phyloP scores from a whole-genome alignment of 2,888 invertebrate species.

The Drosophila paramelanica region DNA sequence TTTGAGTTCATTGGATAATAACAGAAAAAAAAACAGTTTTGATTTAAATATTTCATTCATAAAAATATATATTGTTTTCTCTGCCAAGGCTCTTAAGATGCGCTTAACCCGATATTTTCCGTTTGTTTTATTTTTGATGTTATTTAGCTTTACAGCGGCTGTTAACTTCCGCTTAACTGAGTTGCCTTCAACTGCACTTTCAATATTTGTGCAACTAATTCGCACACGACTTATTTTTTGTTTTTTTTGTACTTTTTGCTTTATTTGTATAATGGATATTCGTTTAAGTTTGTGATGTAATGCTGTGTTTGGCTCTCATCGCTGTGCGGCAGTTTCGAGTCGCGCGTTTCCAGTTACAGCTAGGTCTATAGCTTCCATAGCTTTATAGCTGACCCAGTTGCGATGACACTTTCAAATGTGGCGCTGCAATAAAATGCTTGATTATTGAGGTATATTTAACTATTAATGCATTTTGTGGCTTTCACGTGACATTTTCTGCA shows the following conservation, averaged over 20 bases:
- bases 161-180: slow-evolving; percentile 56
- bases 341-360: slow-evolving; percentile 24
- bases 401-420: slow-evolving; percentile 73
- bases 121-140: slow-evolving; percentile 4
- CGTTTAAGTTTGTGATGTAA: slow-evolving; percentile 65
- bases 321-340: not conserved
- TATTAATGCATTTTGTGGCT: slow-evolving; percentile 75
- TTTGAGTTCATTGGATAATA: not conserved
- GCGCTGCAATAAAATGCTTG: slow-evolving; percentile 65
- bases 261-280: slow-evolving; percentile 50
- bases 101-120: slow-evolving; percentile 6
- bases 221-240: slow-evolving; percentile 35
- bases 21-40: not conserved
- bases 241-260: slow-evolving; percentile 24
- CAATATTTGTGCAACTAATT: slow-evolving; percentile 76
- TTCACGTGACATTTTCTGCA: slow-evolving; percentile 70
- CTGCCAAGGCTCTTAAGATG: slow-evolving; percentile 3
- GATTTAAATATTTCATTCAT: no score
- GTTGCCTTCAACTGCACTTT: slow-evolving; percentile 58
- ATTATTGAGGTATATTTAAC: slow-evolving; percentile 43
- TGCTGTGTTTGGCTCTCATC: not conserved
- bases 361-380: slow-evolving; percentile 11
- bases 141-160: slow-evolving; percentile 1
- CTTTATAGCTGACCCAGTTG: slow-evolving; percentile 65
- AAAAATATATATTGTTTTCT: not conserved